phyloP scores from a whole-genome alignment of 2,797 vertebrate species.

The Danio jaintianensis region DNA sequence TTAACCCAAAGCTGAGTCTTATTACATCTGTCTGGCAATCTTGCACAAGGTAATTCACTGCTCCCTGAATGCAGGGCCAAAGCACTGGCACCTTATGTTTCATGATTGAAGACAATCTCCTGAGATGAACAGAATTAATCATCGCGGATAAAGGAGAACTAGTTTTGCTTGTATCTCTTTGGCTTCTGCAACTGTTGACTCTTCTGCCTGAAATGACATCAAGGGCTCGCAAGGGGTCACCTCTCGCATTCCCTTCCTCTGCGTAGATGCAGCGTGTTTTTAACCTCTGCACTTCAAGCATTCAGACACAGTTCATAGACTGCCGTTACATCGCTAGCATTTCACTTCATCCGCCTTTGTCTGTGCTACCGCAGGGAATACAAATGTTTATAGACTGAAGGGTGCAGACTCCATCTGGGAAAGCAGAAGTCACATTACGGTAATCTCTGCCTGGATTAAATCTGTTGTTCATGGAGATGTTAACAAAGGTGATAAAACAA shows the following conservation, averaged over 20 bases:
- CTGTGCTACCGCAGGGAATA: constrained; percentile 64
- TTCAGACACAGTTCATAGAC: constrained; percentile 58
- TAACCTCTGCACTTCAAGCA: constrained; percentile 51
- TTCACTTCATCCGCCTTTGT: constrained; percentile 59
- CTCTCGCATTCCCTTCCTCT: constrained; percentile 63
- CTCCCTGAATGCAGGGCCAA: constrained; percentile 74
- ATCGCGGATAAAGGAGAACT: constrained; percentile 76
- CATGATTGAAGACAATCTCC: constrained; percentile 84
- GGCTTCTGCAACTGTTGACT: constrained; percentile 72
- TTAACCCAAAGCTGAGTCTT: constrained; percentile 73
- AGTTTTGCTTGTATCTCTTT: constrained; percentile 64
- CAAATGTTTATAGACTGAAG: constrained; percentile 61
- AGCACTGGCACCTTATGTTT: constrained; percentile 82
- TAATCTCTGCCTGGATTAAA: constrained; percentile 82
- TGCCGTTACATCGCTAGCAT: constrained; percentile 51
- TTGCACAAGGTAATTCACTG: constrained; percentile 79
- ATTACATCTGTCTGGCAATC: constrained; percentile 78
- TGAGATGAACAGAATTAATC: constrained; percentile 82
- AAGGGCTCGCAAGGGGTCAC: constrained; percentile 73
- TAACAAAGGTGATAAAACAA: constrained; percentile 83
- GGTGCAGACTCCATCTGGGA: constrained; percentile 66
- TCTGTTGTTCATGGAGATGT: constrained; percentile 86
- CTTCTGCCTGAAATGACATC: constrained; percentile 73
- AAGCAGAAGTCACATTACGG: constrained; percentile 76
- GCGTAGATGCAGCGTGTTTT: background rate